Base-by-base conservation (phyloP, 2,888 invertebrate genomes). In the Heliconius sara region DNA sequence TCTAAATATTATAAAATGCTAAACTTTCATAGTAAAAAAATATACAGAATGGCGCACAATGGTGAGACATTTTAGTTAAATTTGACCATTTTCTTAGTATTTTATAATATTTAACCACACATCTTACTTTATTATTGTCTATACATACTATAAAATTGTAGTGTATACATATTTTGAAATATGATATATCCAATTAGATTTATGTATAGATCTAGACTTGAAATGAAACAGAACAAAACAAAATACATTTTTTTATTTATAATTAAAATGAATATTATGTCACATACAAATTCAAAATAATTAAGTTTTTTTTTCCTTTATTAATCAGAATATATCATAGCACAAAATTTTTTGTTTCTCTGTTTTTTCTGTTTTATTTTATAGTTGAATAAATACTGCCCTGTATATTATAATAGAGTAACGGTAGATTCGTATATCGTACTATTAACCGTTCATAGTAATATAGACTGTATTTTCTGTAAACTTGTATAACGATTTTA, bases 371-470 rank as follows among this genome's bases (percentile, higher is more conserved):
- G 67, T 75, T 79, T 79, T 79, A 75, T 79, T 68, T 27, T 68
- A 52, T 30, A 68, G 60, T 79, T 63, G 22, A 68, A 68, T 74
- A 25, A 78, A 78, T 78, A 79, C 78, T 79, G 78, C 68, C 74
- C 68, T 79, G 67, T 74, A 75, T 75, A 30, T 68, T 68, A 27
- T 43, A 4, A 70, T 63, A 75, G 25, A 39, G 60, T 67, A 74
- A 60, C 16, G 27, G 75, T 78, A 78, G 74, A 30, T 52, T 27
- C 34, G 5, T 78, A 30, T 79, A 79, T 30, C 30, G 27, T 79
- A 74, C 43, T 43, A 68, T 79, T 60, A 75, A 60, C 39, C 34
- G 39, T 39, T 39, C 39, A 34, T 60, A n/a, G 30, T 57, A 52
- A 39, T 78, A 12, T 74, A 25, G 74, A 60, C 67, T 68, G 73